Evolutionary conservation across 2,113 vertebrate genomes (phyloP).

Genomic region (Anhinga rufa): DNA sequence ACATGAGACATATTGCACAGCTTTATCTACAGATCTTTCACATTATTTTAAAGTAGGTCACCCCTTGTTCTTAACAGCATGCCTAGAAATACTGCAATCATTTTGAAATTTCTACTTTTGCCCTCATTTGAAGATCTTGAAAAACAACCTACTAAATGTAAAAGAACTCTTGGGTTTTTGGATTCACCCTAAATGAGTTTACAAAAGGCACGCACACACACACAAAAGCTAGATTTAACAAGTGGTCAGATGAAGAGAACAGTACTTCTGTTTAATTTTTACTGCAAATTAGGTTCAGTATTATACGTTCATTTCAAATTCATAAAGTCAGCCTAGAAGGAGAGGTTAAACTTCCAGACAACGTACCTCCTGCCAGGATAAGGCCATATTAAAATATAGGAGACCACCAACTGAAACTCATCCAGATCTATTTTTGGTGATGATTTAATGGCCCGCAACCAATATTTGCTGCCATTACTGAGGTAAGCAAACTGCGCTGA

Average conservation of each 20-base stretch:
- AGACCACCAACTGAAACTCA: conserved; percentile 55
- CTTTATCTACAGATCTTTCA: conserved; percentile 23
- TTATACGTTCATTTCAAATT: not conserved
- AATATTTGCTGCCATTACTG: conserved; percentile 42
- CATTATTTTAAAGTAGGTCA: conserved; percentile 54
- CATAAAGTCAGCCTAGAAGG: conserved; percentile 5
- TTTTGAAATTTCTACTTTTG: conserved; percentile 47
- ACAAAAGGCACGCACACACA: not conserved
- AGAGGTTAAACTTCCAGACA: conserved; percentile 30
- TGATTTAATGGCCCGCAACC: conserved; percentile 52
- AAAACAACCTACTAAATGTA: conserved; percentile 1
- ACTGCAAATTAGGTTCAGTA: not conserved
- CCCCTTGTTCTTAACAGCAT: conserved; percentile 1
- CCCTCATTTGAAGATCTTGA: conserved; percentile 19
- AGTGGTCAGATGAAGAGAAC: not conserved
- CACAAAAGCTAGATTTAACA: not conserved
- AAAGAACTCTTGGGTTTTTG: not conserved
- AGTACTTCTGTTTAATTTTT: not conserved
- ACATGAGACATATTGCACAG: not conserved
- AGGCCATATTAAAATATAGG: conserved; percentile 3
- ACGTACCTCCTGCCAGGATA: conserved; percentile 36
- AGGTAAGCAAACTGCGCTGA: conserved; percentile 20
- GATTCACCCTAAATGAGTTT: not conserved
- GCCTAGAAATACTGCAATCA: conserved; percentile 14
- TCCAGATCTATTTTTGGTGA: conserved; percentile 69